Base-by-base conservation (phyloP, 2,797 vertebrate species). In the Danio kyathit region DNA sequence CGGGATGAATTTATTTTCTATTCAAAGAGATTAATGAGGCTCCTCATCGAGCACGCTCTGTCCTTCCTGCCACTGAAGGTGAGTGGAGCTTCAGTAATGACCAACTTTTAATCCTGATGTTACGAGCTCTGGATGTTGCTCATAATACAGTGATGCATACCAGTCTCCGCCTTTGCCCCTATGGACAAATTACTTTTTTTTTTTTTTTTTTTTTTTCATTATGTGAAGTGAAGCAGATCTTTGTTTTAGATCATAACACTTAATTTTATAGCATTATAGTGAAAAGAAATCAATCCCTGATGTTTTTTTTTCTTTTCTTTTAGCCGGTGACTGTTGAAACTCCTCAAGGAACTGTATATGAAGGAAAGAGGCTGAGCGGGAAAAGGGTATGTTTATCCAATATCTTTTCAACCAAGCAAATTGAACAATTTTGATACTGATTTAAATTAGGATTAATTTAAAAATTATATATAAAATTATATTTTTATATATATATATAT, bases 1-100 rank as follows among this genome's bases (percentile, higher is more conserved):
- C 92, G 96, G 54, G 96, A 97, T 0, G 96, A 97, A 87, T 97
- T 97, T 83, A 97, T 97, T 89, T 97, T 97, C 91, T 97, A 97
- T 90, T 97, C 96, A 60, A 97, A 97, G 92, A 95, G 96, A 84
- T 92, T 97, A 88, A 97, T 97, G 96, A 92, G 96, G 83, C 94
- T 97, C 0, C 89, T 97, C 60, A 97, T 97, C 0, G 96, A 97
- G 76, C 96, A 96, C 0, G 96, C 96, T 4, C 95, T 97, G 85
- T 97, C 96, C 89, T 97, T 97, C 90, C 91, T 97, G 74, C 96
- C 96, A 0, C 94, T 97, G 76, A 95, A 95, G 93, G 96, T 96
- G 74, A 86, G 91, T 52, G 41, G 14, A 56, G 8, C 3, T 3
- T 7, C 60, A 19, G 48, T 69, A 72, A 57, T 77, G 74, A 61